Evolutionary conservation across 2,797 vertebrate genomes (phyloP).

Genomic region (Spinus olivaceus): DNA sequence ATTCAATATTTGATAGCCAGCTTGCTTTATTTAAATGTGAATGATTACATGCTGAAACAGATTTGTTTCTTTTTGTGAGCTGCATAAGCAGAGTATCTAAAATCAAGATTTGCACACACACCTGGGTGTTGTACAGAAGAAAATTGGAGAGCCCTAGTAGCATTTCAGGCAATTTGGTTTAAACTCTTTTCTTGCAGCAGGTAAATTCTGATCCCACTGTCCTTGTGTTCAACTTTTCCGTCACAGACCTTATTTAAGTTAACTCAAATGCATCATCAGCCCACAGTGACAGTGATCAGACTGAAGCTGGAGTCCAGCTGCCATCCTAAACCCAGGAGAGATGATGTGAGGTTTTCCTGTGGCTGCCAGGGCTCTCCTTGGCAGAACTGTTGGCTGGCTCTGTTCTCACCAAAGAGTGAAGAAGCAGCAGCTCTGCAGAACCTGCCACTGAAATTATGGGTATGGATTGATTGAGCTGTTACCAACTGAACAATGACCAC

Average conservation of each 20-base stretch:
- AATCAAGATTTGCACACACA: not conserved
- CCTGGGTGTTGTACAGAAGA: not conserved
- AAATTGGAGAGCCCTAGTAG: not conserved
- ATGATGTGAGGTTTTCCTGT: not conserved
- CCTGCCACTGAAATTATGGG: not conserved
- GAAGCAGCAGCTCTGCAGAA: not conserved
- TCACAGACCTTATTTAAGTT: not conserved
- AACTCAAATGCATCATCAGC: not conserved
- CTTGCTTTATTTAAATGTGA: not conserved
- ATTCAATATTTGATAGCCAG: not conserved
- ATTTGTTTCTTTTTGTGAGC: not conserved
- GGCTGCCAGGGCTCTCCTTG: not conserved
- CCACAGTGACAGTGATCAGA: not conserved
- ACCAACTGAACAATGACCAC: accelerated
- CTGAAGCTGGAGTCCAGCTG: not conserved
- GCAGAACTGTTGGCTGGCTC: not conserved
- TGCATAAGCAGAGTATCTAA: not conserved
- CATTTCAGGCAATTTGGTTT: not conserved
- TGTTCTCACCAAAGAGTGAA: not conserved
- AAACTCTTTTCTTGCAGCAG: not conserved
- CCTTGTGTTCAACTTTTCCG: not conserved
- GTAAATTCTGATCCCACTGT: not conserved
- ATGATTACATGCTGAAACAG: not conserved
- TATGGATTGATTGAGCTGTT: not conserved
- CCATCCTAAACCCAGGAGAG: not conserved